Percentiles rank a stretch among this genome's conserved stretches.
These are phyloP conservation scores for Petrolisthes manimaculis DNA, from an alignment of 2,888 invertebrate species.

Conservation along the genomic window DNA sequence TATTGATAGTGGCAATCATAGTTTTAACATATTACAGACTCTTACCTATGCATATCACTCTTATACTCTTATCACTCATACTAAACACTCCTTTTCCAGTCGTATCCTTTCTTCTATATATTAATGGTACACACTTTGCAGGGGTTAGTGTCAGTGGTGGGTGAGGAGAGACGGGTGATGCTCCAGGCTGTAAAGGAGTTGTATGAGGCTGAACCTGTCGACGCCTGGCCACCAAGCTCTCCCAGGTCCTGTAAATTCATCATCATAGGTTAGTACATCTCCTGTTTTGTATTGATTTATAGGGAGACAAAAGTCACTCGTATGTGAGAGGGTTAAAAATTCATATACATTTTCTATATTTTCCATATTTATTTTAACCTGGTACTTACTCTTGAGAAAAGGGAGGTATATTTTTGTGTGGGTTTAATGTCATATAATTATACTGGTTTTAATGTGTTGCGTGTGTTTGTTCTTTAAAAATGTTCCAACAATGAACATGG, in stretches of 20 bases:
- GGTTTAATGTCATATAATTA: too few species aligned
- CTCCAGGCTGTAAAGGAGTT: constrained; percentile 65
- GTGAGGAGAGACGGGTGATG: constrained; percentile 47
- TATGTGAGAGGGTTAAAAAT: not conserved
- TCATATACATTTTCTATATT: too few species aligned
- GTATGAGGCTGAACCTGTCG: constrained; percentile 59
- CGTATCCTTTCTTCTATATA: too few species aligned
- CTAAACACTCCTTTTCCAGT: too few species aligned
- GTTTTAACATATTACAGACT: not conserved
- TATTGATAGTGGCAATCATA: not conserved
- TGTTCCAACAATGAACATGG: too few species aligned
- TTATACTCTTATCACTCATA: not conserved
- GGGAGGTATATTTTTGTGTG: too few species aligned
- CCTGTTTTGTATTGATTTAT: not conserved
- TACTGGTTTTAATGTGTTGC: too few species aligned
- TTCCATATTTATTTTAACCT: too few species aligned
- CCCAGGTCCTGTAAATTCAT: constrained; percentile 55
- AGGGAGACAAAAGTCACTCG: not conserved
- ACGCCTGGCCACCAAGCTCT: constrained; percentile 42
- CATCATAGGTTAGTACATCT: constrained; percentile 59
- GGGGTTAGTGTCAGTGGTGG: constrained; percentile 59
- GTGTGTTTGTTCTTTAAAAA: too few species aligned
- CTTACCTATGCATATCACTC: not conserved
- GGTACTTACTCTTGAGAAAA: too few species aligned
- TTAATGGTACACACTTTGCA: constrained; percentile 10